A percentile compares a stretch with the other conserved stretches of the same genome.
These are phyloP conservation scores for Pachyseris speciosa DNA, from an alignment of 64 coral and sea anemone species.

Conservation along the genomic window DNA sequence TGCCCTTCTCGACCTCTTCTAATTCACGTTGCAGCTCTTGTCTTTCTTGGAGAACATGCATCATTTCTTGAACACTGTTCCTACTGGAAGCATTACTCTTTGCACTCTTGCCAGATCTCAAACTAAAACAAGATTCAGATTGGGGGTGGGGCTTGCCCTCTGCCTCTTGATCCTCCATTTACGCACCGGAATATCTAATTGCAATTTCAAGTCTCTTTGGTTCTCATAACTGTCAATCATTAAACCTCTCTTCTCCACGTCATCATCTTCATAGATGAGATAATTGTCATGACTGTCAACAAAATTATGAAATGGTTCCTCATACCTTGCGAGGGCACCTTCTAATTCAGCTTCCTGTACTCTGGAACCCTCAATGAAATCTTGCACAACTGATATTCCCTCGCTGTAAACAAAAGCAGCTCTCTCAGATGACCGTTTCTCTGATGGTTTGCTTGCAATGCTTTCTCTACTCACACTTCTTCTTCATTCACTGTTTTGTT, in stretches of 20 bases:
- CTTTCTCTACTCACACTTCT: constrained; percentile 38
- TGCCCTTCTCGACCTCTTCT: neutral
- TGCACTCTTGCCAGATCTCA: constrained; percentile 18
- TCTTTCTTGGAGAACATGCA: constrained; percentile 28
- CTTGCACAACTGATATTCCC: constrained; percentile 36
- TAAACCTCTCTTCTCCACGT: constrained; percentile 36
- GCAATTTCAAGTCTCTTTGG: constrained; percentile 61
- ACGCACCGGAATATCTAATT: constrained; percentile 40
- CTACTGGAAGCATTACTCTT: constrained; percentile 27
- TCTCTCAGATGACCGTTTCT: constrained; percentile 60
- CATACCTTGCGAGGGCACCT: constrained; percentile 6
- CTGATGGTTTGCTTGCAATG: constrained; percentile 8
- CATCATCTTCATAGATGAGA: constrained; percentile 46
- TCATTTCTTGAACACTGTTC: constrained; percentile 32
- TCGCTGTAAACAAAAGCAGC: constrained; percentile 36
- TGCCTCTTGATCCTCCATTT: constrained; percentile 3
- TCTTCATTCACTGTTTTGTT: constrained; percentile 33
- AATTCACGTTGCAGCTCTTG: constrained; percentile 47
- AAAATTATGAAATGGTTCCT: constrained; percentile 60
- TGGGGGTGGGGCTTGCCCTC: neutral
- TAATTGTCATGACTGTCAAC: constrained; percentile 61
- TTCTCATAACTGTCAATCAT: constrained; percentile 59
- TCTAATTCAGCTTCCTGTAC: neutral
- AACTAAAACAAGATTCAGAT: constrained; percentile 35
- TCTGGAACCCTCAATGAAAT: constrained; percentile 23